phyloP scores from a whole-genome alignment of 2,113 vertebrate genomes.

The Ivindomyrus marchei region DNA sequence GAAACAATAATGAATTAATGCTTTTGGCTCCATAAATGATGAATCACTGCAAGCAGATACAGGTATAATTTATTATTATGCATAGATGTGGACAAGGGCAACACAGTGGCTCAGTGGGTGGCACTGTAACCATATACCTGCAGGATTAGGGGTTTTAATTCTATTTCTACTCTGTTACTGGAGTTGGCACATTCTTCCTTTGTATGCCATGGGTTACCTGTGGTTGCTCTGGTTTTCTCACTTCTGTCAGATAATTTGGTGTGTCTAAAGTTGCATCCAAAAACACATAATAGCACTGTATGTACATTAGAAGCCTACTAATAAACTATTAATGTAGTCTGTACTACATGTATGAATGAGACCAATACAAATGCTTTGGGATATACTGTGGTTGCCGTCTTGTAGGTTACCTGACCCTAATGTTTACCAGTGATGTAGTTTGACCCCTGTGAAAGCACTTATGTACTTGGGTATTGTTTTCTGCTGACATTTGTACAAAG shows the following conservation, averaged over 20 bases:
- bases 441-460: background rate
- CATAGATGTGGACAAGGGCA: background rate
- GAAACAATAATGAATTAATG: background rate
- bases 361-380: background rate
- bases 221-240: background rate
- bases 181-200: background rate
- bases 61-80: background rate
- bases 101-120: background rate
- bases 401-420: background rate
- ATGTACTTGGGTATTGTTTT: background rate
- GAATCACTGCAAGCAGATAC: background rate
- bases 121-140: background rate
- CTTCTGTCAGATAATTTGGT: background rate
- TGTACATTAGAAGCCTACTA: background rate
- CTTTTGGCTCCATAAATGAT: background rate
- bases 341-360: background rate
- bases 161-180: background rate
- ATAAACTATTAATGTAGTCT: background rate
- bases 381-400: background rate
- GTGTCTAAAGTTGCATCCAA: background rate
- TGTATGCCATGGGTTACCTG: background rate
- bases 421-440: background rate
- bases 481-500: background rate
- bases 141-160: background rate
- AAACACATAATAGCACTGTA: background rate